These are phyloP conservation scores for Drosophila mimetica DNA, from an alignment of 2,888 invertebrate genomes.

Conservation along the genomic window DNA sequence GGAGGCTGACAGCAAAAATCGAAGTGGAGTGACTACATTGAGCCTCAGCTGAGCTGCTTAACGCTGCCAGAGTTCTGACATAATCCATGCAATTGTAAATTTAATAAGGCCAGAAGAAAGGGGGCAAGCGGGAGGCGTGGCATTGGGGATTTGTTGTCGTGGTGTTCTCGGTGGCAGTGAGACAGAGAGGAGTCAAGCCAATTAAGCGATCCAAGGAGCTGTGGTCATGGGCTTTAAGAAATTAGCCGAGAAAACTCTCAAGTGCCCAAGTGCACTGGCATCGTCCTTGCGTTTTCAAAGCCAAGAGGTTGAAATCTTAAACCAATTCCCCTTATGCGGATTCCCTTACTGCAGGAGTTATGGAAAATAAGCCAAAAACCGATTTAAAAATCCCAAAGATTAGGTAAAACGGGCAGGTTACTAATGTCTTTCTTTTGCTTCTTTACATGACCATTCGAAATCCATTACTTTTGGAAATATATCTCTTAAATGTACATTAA, in stretches of 20 bases:
- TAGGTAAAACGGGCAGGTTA: background rate
- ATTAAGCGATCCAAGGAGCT: conserved; percentile 52
- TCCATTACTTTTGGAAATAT: too few relatives aligned
- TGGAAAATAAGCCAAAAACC: background rate
- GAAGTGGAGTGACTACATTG: conserved; percentile 73
- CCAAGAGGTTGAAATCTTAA: conserved; percentile 15
- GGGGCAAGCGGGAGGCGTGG: conserved; percentile 1
- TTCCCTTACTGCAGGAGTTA: conserved; percentile 1
- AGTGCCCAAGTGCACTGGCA: conserved; percentile 39
- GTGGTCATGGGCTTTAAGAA: conserved; percentile 10
- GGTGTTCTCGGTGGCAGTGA: conserved; percentile 4
- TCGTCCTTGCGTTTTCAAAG: background rate
- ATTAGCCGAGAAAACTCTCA: conserved; percentile 44
- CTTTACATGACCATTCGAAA: too few relatives aligned
- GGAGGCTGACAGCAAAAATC: conserved; percentile 72
- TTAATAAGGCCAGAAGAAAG: conserved; percentile 61
- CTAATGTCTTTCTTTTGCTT: too few relatives aligned
- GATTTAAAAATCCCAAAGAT: background rate
- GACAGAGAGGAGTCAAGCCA: conserved; percentile 55
- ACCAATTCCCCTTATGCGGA: conserved; percentile 29
- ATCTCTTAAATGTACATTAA: too few relatives aligned
- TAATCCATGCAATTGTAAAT: conserved; percentile 80
- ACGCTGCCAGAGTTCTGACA: conserved; percentile 72
- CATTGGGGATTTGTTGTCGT: conserved; percentile 23
- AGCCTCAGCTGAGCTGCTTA: conserved; percentile 76